These are phyloP conservation scores for Tenthredo amoena DNA, from an alignment of 2,888 invertebrate genomes.

Conservation along the genomic window DNA sequence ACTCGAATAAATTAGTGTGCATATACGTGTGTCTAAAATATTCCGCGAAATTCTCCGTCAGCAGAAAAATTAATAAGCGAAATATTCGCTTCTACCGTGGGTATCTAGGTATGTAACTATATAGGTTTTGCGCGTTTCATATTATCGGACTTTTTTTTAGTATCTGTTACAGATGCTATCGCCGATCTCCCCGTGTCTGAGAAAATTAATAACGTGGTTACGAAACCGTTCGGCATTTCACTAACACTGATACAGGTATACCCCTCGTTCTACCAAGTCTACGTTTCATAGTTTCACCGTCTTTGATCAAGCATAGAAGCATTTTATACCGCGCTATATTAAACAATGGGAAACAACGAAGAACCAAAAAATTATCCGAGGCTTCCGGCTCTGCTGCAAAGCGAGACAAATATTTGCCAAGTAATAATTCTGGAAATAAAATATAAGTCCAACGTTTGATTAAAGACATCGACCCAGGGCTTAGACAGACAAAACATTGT, in stretches of 20 bases:
- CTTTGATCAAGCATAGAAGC: background rate
- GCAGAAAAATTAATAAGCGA: slow-evolving; percentile 73
- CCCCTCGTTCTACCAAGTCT: background rate
- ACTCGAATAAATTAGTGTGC: slow-evolving; percentile 19
- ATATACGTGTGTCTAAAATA: slow-evolving; percentile 31
- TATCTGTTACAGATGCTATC: slow-evolving; percentile 41
- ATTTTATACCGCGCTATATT: background rate
- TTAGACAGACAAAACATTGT: background rate
- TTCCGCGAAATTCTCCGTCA: slow-evolving; percentile 34
- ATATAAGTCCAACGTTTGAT: slow-evolving; percentile 4
- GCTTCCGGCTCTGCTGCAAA: background rate
- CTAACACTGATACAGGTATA: background rate
- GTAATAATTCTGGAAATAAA: slow-evolving; percentile 2
- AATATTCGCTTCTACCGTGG: slow-evolving; percentile 65
- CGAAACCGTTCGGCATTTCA: slow-evolving; percentile 23
- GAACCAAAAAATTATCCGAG: background rate
- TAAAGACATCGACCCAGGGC: background rate
- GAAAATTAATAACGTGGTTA: slow-evolving; percentile 46
- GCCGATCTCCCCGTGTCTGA: slow-evolving; percentile 41
- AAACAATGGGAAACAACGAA: background rate
- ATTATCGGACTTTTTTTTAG: slow-evolving; percentile 15
- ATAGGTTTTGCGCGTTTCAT: slow-evolving; percentile 5
- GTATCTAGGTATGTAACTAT: background rate
- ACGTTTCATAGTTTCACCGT: slow-evolving; percentile 19
- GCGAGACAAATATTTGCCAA: background rate